Conservation (phyloP, 1,140 invertebrate genomes). For the Camponotus pennsylvanicus region DNA sequence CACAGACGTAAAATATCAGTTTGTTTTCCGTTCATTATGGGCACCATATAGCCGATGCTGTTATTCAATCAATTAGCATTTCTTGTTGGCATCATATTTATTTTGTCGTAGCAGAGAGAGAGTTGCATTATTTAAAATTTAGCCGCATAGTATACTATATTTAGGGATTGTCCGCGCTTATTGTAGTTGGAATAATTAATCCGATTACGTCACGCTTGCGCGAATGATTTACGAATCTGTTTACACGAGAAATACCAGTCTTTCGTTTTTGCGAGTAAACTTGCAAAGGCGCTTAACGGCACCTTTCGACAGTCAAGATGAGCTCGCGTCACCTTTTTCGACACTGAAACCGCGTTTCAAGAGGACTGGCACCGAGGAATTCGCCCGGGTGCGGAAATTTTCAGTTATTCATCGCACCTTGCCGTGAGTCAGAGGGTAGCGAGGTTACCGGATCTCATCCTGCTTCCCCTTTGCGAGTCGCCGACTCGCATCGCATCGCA, state of each 20-base stretch:
- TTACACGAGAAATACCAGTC: not conserved
- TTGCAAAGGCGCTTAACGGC: constrained; percentile 4
- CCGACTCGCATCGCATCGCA: not conserved
- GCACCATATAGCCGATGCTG: constrained; percentile 1
- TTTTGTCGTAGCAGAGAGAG: not conserved
- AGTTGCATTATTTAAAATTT: constrained; percentile 26
- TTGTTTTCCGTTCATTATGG: constrained; percentile 19
- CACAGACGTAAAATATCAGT: constrained; percentile 16
- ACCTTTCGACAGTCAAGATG: constrained; percentile 37
- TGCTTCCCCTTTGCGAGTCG: no score
- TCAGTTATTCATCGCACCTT: constrained; percentile 71
- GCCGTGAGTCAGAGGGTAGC: constrained; percentile 45
- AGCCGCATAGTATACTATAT: constrained; percentile 1
- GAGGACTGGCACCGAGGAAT: constrained; percentile 34
- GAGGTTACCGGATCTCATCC: constrained; percentile 64
- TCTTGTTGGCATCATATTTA: constrained; percentile 3
- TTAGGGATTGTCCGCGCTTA: not conserved
- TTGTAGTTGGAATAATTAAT: constrained; percentile 45
- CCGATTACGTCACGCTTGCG: constrained; percentile 6
- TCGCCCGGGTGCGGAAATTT: constrained; percentile 55
- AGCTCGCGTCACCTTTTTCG: constrained; percentile 59
- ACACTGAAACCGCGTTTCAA: constrained; percentile 41
- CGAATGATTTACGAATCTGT: constrained; percentile 44
- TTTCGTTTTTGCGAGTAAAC: constrained; percentile 34
- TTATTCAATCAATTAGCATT: constrained; percentile 47